Percentiles rank a stretch among this genome's conserved stretches.
Conservation (phyloP, 2,888 invertebrate species). For the Sinohyriopsis cumingii region DNA sequence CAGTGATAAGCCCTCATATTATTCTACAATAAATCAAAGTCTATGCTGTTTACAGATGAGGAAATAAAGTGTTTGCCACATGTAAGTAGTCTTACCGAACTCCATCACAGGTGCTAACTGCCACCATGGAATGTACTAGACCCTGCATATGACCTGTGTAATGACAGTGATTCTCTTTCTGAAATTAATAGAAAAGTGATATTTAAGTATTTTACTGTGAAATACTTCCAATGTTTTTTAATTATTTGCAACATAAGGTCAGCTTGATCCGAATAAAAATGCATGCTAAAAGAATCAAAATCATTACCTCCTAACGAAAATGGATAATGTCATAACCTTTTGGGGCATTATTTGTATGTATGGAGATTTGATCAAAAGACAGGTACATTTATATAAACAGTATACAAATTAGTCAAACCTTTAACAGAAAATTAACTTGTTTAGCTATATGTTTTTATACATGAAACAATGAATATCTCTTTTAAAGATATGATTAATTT, state of each 20-base stretch:
- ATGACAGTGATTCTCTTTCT: conserved; percentile 75
- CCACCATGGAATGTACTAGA: conserved; percentile 79
- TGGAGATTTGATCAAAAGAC: no score
- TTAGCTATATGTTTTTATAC: no score
- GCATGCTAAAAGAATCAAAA: no score
- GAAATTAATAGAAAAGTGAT: conserved; percentile 17
- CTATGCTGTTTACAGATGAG: background rate
- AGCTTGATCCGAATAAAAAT: no score
- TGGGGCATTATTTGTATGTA: no score
- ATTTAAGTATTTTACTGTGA: background rate
- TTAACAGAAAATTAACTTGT: no score
- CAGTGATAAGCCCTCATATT: background rate
- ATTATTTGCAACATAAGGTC: no score
- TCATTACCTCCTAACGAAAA: background rate
- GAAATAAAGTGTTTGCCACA: background rate
- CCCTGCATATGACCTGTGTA: conserved; percentile 81
- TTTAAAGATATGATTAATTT: no score
- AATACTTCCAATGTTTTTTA: no score
- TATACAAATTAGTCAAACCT: no score
- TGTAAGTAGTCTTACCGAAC: conserved; percentile 78
- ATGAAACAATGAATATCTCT: no score
- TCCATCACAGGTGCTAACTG: conserved; percentile 84
- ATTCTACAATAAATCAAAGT: background rate
- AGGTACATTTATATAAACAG: no score
- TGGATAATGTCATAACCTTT: background rate